Evolutionary conservation across 1,140 invertebrate species (phyloP).

Genomic region (Druon quercuslanigerum): DNA sequence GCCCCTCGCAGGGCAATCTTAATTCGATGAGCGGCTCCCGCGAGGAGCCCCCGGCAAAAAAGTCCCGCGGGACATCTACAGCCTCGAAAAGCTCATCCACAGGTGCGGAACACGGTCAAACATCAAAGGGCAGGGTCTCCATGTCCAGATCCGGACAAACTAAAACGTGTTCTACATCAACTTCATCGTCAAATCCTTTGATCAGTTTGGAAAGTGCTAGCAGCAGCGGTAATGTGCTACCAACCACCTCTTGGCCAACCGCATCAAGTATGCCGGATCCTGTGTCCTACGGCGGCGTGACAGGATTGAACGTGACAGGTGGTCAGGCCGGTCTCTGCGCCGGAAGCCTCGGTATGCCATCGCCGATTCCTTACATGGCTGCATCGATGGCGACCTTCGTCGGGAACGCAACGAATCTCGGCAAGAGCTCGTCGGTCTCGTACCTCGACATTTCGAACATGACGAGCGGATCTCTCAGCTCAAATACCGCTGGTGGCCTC

Average conservation of each 20-base stretch:
- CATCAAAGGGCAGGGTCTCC: constrained; percentile 48
- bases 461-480: constrained; percentile 72
- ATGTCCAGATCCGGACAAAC: constrained; percentile 46
- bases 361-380: constrained; percentile 71
- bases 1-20: constrained; percentile 71
- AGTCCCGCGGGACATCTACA: constrained; percentile 63
- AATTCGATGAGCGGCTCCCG: constrained; percentile 64
- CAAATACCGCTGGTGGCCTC: constrained; percentile 68
- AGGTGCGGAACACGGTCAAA: constrained; percentile 22
- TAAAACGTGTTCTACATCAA: constrained; percentile 42
- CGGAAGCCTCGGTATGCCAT: constrained; percentile 59
- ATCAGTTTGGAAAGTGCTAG: constrained; percentile 37
- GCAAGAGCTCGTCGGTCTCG: constrained; percentile 74
- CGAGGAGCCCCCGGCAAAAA: constrained; percentile 68
- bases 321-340: constrained; percentile 63
- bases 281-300: constrained; percentile 62
- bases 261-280: constrained; percentile 63
- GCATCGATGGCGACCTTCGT: constrained; percentile 73
- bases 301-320: constrained; percentile 57
- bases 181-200: constrained; percentile 27
- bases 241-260: constrained; percentile 60
- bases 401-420: constrained; percentile 70
- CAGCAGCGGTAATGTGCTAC: constrained; percentile 47
- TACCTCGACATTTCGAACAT: constrained; percentile 75
- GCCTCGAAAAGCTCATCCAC: constrained; percentile 41